Conservation (phyloP, 2,797 vertebrate genomes). For the Myotis planiceps region DNA sequence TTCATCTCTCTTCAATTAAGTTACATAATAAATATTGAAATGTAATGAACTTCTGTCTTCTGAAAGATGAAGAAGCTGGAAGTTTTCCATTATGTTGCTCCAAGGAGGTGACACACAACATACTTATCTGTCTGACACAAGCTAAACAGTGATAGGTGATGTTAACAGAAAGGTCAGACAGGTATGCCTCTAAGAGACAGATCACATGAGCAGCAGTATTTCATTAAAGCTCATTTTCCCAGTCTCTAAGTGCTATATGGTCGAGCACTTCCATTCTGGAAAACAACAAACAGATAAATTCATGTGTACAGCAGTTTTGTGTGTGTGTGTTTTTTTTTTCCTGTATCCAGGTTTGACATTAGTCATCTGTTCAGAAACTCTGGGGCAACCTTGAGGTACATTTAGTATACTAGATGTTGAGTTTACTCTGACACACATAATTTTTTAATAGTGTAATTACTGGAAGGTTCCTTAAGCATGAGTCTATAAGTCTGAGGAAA, state of each 20-base stretch:
- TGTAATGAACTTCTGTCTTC: constrained; percentile 34
- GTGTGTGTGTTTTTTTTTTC: constrained; percentile 14
- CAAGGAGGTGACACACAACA: constrained; percentile 69
- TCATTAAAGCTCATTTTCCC: constrained; percentile 63
- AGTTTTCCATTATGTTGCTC: constrained; percentile 33
- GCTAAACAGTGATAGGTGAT: constrained; percentile 53
- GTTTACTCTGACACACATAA: constrained; percentile 74
- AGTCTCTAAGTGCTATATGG: constrained; percentile 69
- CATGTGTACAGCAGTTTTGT: constrained; percentile 31
- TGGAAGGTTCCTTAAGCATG: constrained; percentile 57
- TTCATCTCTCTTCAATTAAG: constrained; percentile 21
- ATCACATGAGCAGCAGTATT: constrained; percentile 17
- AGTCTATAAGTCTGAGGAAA: constrained; percentile 59
- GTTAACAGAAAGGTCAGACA: constrained; percentile 62
- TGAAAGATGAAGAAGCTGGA: constrained; percentile 25
- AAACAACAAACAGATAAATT: constrained; percentile 73
- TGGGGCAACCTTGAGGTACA: constrained; percentile 58
- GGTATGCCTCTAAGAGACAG: constrained; percentile 18
- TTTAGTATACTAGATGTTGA: constrained; percentile 65
- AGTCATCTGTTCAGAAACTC: constrained; percentile 83
- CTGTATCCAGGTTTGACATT: constrained; percentile 79
- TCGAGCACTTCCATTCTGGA: constrained; percentile 65
- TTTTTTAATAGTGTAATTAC: constrained; percentile 27
- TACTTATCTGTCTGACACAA: constrained; percentile 74
- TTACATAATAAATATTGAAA: constrained; percentile 52